Conservation (phyloP, 2,113 vertebrate genomes). For the Pterocles orientalis region DNA sequence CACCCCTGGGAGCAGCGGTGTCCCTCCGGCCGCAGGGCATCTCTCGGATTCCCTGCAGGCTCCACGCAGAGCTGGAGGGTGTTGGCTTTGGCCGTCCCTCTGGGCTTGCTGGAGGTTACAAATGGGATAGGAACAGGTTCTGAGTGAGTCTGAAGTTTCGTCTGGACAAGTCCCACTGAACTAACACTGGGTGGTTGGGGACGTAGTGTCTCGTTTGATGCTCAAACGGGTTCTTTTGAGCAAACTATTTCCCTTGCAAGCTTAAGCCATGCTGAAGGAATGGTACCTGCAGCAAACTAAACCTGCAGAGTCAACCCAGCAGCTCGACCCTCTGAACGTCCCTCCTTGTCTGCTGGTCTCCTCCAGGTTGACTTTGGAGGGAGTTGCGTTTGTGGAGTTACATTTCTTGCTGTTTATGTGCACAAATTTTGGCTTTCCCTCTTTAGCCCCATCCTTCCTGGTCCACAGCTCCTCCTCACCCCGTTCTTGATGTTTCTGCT, state of each 20-base stretch:
- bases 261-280: background rate
- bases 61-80: background rate
- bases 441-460: background rate
- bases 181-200: background rate
- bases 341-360: background rate
- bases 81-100: background rate
- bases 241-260: fast-evolving
- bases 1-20: background rate
- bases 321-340: fast-evolving
- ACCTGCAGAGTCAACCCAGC: background rate
- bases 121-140: background rate
- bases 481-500: background rate
- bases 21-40: fast-evolving
- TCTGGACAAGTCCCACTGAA: background rate
- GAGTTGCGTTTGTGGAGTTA: background rate
- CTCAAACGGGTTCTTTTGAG: background rate
- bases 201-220: no score
- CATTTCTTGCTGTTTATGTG: background rate
- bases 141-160: background rate
- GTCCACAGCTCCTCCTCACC: background rate
- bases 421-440: background rate
- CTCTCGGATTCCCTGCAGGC: background rate
- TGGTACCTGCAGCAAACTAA: fast-evolving
- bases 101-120: background rate
- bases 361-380: background rate